These are phyloP conservation scores for Branchellion lobata DNA, from an alignment of 2,888 invertebrate species.

Conservation along the genomic window DNA sequence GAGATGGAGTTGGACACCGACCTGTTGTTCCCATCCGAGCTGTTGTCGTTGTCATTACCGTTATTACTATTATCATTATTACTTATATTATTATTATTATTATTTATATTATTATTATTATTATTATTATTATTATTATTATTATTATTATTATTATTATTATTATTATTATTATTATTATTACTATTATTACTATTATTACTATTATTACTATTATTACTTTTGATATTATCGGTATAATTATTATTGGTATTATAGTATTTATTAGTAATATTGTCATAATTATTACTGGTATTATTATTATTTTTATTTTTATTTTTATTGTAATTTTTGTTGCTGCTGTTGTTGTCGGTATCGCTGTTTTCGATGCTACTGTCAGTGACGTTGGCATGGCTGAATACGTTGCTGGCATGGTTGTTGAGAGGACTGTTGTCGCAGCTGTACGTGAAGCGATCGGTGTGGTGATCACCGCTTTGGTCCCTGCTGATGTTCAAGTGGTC, in stretches of 20 bases:
- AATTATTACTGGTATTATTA: too few relatives aligned
- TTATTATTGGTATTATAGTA: too few relatives aligned
- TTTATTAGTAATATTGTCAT: too few relatives aligned
- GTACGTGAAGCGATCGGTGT: not conserved
- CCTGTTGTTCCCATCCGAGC: too few relatives aligned
- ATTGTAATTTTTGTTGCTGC: too few relatives aligned
- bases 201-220: too few relatives aligned
- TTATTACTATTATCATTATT: too few relatives aligned
- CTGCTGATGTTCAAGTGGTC: not conserved
- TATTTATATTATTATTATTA: not conserved
- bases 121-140: not conserved
- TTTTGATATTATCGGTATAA: too few relatives aligned
- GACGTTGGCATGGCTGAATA: not conserved
- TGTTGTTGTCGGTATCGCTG: conserved; percentile 12
- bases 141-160: too few relatives aligned
- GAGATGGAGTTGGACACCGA: too few relatives aligned
- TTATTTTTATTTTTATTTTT: too few relatives aligned
- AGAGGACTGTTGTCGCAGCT: not conserved
- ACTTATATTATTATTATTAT: not conserved
- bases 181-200: not conserved
- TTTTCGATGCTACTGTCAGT: not conserved
- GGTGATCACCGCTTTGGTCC: not conserved
- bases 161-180: conserved; percentile 7
- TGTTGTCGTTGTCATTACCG: too few relatives aligned
- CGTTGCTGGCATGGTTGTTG: not conserved